Base-by-base conservation (phyloP, 2,797 vertebrate species). In the Halcyon chelicuti region DNA sequence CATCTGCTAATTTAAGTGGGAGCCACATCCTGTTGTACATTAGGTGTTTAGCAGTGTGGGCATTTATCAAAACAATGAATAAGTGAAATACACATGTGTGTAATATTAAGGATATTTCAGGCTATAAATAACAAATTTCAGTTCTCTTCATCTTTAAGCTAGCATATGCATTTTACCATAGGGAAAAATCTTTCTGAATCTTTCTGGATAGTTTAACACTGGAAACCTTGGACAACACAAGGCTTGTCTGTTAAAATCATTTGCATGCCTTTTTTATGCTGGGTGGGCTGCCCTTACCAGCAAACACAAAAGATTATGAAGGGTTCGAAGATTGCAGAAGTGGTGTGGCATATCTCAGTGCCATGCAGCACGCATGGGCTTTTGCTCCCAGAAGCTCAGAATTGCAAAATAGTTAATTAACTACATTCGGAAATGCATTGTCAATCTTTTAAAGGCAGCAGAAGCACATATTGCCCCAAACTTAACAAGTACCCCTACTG, bases 181-280 rank as follows among this genome's bases (percentile, higher is more conserved):
- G 96, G 93, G 86, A 94, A 94, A 96, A 96, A 60, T 2, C 62
- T 80, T 26, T 83, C 86, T 80, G 62, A 88, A 92, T 90, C 77
- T 95, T 93, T 95, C 92, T 96, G 93, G 88, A 40, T 89, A 90
- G 88, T 95, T 97, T 96, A 94, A 66, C 49, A 35, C 46, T 92
- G 90, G 83, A 93, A 96, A 87, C 31, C 52, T 95, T 85, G 51
- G 72, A 94, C 88, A 93, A 94, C 61, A 82, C 63, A 92, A 77
- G 37, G 16, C 61, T 82, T 82, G 40, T 65, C 94, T 96, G 94
- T 71, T 95, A 95, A 93, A 96, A 95, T 77, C 57, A 0, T 95
- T 95, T 90, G 14, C 83, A 44, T 80, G 57, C 9, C 71, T 94
- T 94, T 94, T 88, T 90, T 91, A 35, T 60, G 49, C 86, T 93